Conservation (phyloP, 2,888 invertebrate species). For the Hypolimnas misippus region DNA sequence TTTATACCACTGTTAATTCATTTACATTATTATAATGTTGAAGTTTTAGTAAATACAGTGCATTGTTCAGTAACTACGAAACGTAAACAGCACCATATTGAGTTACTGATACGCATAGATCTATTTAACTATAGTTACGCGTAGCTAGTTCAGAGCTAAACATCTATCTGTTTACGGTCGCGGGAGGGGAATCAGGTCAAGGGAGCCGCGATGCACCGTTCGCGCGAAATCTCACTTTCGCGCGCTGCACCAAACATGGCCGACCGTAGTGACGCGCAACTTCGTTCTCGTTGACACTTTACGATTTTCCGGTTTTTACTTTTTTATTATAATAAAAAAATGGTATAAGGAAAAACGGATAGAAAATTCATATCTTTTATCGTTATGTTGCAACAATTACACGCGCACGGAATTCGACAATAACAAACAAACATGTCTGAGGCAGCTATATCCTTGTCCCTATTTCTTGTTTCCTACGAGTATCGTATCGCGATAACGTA, state of each 20-base stretch:
- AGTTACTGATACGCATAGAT: constrained; percentile 12
- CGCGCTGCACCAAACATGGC: constrained; percentile 80
- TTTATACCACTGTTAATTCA: no score
- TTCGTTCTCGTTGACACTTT: constrained; percentile 69
- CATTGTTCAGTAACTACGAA: neutral
- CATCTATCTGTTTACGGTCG: constrained; percentile 62
- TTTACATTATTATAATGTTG: no score
- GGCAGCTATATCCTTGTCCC: constrained; percentile 75
- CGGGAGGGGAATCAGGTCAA: constrained; percentile 78
- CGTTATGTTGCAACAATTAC: constrained; percentile 67
- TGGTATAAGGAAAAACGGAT: no score
- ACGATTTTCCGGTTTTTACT: constrained; percentile 49
- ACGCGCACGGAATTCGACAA: constrained; percentile 72
- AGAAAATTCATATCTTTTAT: neutral
- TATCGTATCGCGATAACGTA: constrained; percentile 73
- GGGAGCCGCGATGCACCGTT: constrained; percentile 82
- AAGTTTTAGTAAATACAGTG: neutral
- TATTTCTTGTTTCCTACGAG: constrained; percentile 78
- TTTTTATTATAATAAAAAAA: constrained; percentile 11
- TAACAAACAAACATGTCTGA: constrained; percentile 68
- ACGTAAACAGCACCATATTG: constrained; percentile 4
- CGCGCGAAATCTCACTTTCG: constrained; percentile 84
- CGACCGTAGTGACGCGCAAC: constrained; percentile 65
- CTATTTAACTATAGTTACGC: constrained; percentile 34
- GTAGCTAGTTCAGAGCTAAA: constrained; percentile 32